These are phyloP conservation scores for Pangasianodon gigas DNA, from an alignment of 2,113 vertebrate genomes.

Conservation along the genomic window DNA sequence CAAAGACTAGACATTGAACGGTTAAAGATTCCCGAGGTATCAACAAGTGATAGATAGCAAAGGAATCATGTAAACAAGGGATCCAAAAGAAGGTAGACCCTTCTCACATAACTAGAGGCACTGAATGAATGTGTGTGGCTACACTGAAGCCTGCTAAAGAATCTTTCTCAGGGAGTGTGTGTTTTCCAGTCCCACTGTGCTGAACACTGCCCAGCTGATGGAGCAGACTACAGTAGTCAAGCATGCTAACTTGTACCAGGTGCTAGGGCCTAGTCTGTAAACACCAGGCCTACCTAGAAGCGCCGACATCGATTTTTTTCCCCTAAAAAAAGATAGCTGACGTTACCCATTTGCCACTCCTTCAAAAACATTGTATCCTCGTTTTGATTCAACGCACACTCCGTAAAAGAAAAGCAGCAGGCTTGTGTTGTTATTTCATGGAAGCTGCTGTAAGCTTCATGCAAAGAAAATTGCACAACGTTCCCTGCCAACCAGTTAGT, in stretches of 20 bases:
- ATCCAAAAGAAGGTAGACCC: neutral
- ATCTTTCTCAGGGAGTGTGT: constrained; percentile 44
- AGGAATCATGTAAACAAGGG: neutral
- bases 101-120: neutral
- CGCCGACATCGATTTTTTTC: constrained; percentile 54
- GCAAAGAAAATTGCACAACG: constrained; percentile 59
- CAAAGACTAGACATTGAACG: neutral
- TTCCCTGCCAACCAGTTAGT: constrained; percentile 48
- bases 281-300: constrained; percentile 61
- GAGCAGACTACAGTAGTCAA: constrained; percentile 57
- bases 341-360: constrained; percentile 42
- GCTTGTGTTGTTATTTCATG: constrained; percentile 55
- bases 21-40: neutral
- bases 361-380: constrained; percentile 45
- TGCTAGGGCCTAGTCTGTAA: constrained; percentile 59
- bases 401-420: neutral
- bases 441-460: constrained; percentile 58
- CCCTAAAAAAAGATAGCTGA: constrained; percentile 50
- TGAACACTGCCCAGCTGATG: constrained; percentile 64
- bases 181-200: constrained; percentile 61
- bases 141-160: constrained; percentile 55
- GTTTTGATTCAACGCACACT: neutral
- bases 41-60: neutral
- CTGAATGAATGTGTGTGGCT: constrained; percentile 34
- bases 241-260: constrained; percentile 68